phyloP scores from a whole-genome alignment of 1,140 invertebrate species.

The Rhopalosiphum maidis region DNA sequence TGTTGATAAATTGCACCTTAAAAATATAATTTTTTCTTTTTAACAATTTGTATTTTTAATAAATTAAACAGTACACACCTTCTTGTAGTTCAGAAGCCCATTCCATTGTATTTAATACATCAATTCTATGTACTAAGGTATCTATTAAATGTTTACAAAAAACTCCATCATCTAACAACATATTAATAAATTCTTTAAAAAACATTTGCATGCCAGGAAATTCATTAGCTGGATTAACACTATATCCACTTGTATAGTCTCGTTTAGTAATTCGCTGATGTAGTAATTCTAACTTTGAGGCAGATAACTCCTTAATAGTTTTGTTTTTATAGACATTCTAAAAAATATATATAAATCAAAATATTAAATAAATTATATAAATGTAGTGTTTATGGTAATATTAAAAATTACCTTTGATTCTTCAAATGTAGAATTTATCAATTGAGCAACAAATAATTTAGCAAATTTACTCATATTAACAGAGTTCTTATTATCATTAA shows the following conservation, averaged over 20 bases:
- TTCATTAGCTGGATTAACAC: constrained; percentile 40
- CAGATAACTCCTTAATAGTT: constrained; percentile 43
- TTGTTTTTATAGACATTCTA: constrained; percentile 49
- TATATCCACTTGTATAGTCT: constrained; percentile 52
- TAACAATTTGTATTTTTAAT: background rate
- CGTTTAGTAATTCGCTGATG: constrained; percentile 53
- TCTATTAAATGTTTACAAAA: constrained; percentile 54
- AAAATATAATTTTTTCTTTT: background rate
- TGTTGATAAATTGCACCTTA: constrained; percentile 35
- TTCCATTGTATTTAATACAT: constrained; percentile 46
- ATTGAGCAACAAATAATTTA: constrained; percentile 45
- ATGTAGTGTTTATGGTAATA: background rate
- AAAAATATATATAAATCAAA: background rate
- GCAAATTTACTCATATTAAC: constrained; percentile 53
- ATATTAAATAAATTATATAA: background rate
- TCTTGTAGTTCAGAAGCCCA: constrained; percentile 53
- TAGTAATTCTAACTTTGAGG: constrained; percentile 44
- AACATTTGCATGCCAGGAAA: constrained; percentile 49
- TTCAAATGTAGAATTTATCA: constrained; percentile 48
- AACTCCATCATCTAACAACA: background rate
- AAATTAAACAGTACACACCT: background rate
- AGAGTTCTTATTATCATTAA: constrained; percentile 28
- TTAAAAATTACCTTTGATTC: constrained; percentile 33
- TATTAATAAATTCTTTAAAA: constrained; percentile 1
- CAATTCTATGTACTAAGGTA: constrained; percentile 42